Evolutionary conservation across 2,888 invertebrate species (phyloP), one percentile per base, ranked within the genome.

Genomic region (Clivina fossor): DNA sequence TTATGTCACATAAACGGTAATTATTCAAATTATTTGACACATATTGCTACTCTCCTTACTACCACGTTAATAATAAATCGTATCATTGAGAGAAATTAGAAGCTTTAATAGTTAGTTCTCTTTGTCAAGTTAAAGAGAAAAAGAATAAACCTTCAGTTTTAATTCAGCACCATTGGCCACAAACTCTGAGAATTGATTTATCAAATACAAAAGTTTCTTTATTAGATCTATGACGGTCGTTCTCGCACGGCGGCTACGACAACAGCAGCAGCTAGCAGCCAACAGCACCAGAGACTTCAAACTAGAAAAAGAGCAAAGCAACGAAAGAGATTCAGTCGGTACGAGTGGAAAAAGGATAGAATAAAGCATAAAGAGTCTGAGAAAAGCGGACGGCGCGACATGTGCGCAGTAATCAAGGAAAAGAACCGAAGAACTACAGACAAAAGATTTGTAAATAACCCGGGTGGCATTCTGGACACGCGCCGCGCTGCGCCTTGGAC

Each of bases 171-270:
- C n/a, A n/a, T n/a, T n/a, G n/a, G n/a, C n/a, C n/a, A n/a, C n/a
- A n/a, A n/a, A n/a, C n/a, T 55, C 30, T 35, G 19, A 16, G 40
- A 38, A 55, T 55, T 55, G 55, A 55, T 55, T 55, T 55, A 55
- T 55, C 55, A 55, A 55, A 55, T 67, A 68, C 66, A 67, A 69
- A 68, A 69, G 66, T 71, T 49, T 69, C 67, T 68, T 69, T 69
- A 70, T 69, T 69, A 67, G 66, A 68, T 68, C 64, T 63, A 66
- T 67, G 69, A 69, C 68, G 69, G 68, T 68, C 43, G n/a, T 20
- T 46, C 32, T 32, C 46, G 28, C 20, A 20, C 18, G 26, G 19
- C 22, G 22, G n/a, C 24, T 24, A 20, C 9, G 18, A 19, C 5
- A 8, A 13, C 8, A 26, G 43, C 16, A 35, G 18, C 35, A 35